These are phyloP conservation scores for Pogonocherus hispidulus DNA, from an alignment of 2,888 invertebrate genomes.

Conservation along the genomic window DNA sequence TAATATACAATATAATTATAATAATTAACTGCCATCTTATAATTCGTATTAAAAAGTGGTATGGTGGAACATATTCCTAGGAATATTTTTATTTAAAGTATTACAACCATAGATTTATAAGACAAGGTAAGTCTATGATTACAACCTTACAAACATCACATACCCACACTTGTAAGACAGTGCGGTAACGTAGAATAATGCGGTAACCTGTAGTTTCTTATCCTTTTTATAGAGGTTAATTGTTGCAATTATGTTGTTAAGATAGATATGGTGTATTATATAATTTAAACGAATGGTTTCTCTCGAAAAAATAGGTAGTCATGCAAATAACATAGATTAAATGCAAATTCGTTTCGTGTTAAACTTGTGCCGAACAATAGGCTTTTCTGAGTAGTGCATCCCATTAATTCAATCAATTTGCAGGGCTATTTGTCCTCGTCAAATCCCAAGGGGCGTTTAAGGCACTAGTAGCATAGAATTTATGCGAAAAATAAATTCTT, in stretches of 20 bases:
- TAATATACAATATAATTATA: no score
- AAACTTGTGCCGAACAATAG: conserved; percentile 17
- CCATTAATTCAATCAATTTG: conserved; percentile 19
- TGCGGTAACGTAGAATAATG: no score
- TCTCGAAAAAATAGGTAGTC: conserved; percentile 13
- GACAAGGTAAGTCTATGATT: no score
- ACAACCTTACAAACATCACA: no score
- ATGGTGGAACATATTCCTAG: no score
- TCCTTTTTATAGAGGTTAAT: not conserved
- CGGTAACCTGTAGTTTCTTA: not conserved
- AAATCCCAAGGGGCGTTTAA: conserved; percentile 2
- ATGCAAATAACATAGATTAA: conserved; percentile 28
- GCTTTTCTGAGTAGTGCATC: conserved; percentile 20
- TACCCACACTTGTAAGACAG: no score
- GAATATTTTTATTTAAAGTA: no score
- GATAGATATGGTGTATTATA: not conserved
- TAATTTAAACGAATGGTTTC: conserved; percentile 21
- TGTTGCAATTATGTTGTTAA: not conserved
- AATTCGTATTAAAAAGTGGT: no score
- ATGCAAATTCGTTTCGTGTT: conserved; percentile 29
- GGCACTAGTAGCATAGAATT: not conserved
- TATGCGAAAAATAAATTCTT: conserved; percentile 6
- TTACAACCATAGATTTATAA: no score
- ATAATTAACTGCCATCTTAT: no score
- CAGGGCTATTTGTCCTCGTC: conserved; percentile 11